Percentiles rank a stretch among this genome's conserved stretches.
Evolutionary conservation across 2,888 invertebrate genomes (phyloP).

Genomic region (Choristoneura rosaceana): DNA sequence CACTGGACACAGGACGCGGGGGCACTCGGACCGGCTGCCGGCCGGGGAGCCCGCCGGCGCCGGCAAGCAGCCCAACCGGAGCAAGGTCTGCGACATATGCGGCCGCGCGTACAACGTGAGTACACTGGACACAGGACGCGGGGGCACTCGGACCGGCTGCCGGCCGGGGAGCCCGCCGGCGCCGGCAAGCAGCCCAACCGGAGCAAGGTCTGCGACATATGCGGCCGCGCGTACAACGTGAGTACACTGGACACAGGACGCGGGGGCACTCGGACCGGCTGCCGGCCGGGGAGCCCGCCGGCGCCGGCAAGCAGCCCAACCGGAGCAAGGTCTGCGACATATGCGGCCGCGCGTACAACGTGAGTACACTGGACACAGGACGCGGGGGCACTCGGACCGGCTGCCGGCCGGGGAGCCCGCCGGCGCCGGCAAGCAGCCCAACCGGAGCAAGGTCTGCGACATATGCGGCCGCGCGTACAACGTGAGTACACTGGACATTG

Average conservation of each 20-base stretch:
- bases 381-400: too few relatives aligned
- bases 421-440: not conserved
- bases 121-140: not conserved
- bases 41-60: not conserved
- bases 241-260: too few relatives aligned
- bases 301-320: not conserved
- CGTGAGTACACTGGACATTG: too few relatives aligned
- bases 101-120: conserved; percentile 3
- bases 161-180: too few relatives aligned
- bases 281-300: too few relatives aligned
- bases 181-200: not conserved
- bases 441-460: not conserved
- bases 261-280: too few relatives aligned
- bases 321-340: not conserved
- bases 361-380: too few relatives aligned
- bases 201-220: not conserved
- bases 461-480: not conserved
- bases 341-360: not conserved
- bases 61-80: not conserved
- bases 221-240: not conserved
- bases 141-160: too few relatives aligned
- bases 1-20: conserved; percentile 11
- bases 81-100: not conserved
- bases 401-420: too few relatives aligned
- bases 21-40: conserved; percentile 3